Evolutionary conservation across 1,140 invertebrate genomes (phyloP), one percentile per base, ranked within the genome.

Genomic region (Ips typographus): DNA sequence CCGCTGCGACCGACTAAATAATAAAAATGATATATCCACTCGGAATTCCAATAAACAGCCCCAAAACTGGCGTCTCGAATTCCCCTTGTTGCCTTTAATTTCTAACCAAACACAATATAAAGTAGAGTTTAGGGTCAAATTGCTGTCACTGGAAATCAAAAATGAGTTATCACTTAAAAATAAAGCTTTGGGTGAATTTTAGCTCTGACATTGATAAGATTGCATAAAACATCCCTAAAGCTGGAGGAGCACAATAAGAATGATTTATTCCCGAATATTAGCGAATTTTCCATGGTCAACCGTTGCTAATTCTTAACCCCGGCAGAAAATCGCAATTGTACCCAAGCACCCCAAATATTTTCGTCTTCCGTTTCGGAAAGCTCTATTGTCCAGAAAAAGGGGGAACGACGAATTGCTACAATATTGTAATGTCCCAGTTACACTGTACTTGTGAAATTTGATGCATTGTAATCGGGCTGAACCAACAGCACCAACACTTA

Each of bases 181-280:
- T 22, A 22, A 22, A 22, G 22, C 22, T 22, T 22, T 22, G 22
- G 22, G 22, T 22, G 22, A 22, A 22, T 22, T 22, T 22, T 22
- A 22, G 22, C 22, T 22, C 22, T 22, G 22, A 22, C 22, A 22
- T 22, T 22, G 22, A 22, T 22, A 22, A 22, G 22, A 22, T 22
- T 22, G 22, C 22, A 22, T 22, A 22, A 22, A 22, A 49, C 3
- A 49, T 49, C 44, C 44, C 44, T 6, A 49, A 49, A 2, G 44
- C 1, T 8, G 44, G 6, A 49, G 6, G 60, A 36, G 43, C 5
- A 37, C 4, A 44, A 65, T 65, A 65, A 65, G 44, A 65, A 65
- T 68, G 66, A 68, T 70, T 63, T 70, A 64, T 64, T 40, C 51
- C 44, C 60, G 61, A 70, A 70, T 70, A 70, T 70, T 70, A 70